phyloP scores from a whole-genome alignment of 1,140 invertebrate genomes.

The Holcopasites calliopsidis region DNA sequence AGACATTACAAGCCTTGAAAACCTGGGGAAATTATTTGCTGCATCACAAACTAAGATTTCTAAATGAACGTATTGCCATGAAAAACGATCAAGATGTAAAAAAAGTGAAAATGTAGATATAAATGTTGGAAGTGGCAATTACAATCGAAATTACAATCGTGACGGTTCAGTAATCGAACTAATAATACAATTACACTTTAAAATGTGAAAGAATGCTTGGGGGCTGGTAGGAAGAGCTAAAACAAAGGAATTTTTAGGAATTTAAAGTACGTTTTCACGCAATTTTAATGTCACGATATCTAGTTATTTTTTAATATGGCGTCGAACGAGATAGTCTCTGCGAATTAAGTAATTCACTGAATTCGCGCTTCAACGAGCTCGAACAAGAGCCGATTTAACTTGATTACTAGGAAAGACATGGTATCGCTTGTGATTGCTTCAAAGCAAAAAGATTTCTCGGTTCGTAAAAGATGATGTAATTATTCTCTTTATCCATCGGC shows the following conservation, averaged over 20 bases:
- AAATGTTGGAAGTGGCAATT: slow-evolving; percentile 17
- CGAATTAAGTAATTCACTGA: slow-evolving; percentile 42
- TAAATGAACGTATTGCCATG: not conserved
- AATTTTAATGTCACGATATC: too few species aligned
- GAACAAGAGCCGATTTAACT: not conserved
- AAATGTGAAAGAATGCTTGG: too few species aligned
- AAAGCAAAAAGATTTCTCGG: not conserved
- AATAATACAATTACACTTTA: too few species aligned
- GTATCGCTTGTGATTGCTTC: not conserved
- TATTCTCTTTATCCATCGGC: not conserved
- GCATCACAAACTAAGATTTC: not conserved
- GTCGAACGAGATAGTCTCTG: not conserved
- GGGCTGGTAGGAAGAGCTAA: too few species aligned
- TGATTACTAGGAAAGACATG: not conserved
- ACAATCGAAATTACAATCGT: too few species aligned
- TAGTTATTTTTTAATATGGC: slow-evolving; percentile 29
- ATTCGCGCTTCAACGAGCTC: not conserved
- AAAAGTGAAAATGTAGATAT: not conserved
- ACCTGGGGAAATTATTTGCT: not conserved
- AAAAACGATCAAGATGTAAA: not conserved
- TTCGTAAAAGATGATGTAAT: not conserved
- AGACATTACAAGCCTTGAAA: too few species aligned
- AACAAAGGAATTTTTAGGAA: too few species aligned
- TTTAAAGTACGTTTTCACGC: too few species aligned
- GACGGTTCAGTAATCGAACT: too few species aligned